These are phyloP conservation scores for Akabosia matsudoensis DNA, from an alignment of 1,140 invertebrate species.

Conservation along the genomic window DNA sequence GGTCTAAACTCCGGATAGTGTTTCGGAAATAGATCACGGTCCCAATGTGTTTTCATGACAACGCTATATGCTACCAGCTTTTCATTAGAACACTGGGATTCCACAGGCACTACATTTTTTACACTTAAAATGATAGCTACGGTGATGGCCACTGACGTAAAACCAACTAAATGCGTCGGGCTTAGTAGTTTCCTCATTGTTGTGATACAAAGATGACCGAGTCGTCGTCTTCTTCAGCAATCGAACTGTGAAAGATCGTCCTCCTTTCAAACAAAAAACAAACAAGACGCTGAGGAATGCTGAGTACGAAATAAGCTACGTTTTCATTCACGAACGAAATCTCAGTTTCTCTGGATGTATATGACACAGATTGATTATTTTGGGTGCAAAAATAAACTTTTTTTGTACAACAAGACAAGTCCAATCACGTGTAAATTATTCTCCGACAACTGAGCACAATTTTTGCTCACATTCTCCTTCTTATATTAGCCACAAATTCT, in stretches of 20 bases:
- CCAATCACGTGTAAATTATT: slow-evolving; percentile 18
- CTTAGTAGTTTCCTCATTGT: background rate
- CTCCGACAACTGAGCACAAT: slow-evolving; percentile 10
- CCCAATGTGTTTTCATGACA: slow-evolving; percentile 55
- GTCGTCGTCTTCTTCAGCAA: too few relatives aligned
- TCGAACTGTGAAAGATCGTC: too few relatives aligned
- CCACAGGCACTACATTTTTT: background rate
- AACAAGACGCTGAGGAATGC: too few relatives aligned
- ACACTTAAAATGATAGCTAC: background rate
- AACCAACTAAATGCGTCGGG: background rate
- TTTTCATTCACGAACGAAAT: background rate
- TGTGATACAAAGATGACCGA: too few relatives aligned
- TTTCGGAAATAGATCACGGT: slow-evolving; percentile 55
- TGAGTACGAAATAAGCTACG: background rate
- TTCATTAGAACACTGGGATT: slow-evolving; percentile 48
- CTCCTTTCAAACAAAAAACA: too few relatives aligned
- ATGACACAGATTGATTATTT: background rate
- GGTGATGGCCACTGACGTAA: background rate
- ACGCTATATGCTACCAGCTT: slow-evolving; percentile 55
- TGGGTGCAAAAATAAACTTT: background rate
- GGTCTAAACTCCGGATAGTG: slow-evolving; percentile 55
- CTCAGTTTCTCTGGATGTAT: background rate
- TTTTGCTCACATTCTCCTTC: slow-evolving; percentile 18
- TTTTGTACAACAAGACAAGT: background rate
- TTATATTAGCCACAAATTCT: slow-evolving; percentile 19